A percentile compares a stretch with the other conserved stretches of the same genome.
phyloP scores from a whole-genome alignment of 1,140 invertebrate genomes.

The Sinonovacula constricta region DNA sequence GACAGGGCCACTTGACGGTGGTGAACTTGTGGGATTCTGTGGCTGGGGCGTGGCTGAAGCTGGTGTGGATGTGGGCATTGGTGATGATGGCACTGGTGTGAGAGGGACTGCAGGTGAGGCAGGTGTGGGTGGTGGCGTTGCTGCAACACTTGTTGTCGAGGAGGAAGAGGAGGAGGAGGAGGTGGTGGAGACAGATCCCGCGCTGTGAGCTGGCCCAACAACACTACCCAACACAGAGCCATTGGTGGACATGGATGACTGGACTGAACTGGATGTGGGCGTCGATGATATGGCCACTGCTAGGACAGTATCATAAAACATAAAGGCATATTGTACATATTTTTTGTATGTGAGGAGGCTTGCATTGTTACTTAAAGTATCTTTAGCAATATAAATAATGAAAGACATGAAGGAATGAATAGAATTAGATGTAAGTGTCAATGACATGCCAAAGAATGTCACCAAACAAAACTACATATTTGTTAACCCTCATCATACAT shows the following conservation, averaged over 20 bases:
- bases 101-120: conserved; percentile 43
- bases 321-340: no score
- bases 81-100: conserved; percentile 34
- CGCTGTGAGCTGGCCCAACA: conserved; percentile 1
- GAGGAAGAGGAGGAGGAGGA: conserved; percentile 57
- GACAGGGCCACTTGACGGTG: conserved; percentile 67
- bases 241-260: background rate
- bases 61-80: conserved; percentile 24
- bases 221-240: background rate
- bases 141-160: conserved; percentile 37
- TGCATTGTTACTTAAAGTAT: no score
- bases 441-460: no score
- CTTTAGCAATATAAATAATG: no score
- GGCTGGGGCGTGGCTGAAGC: conserved; percentile 9
- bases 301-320: conserved; percentile 10
- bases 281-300: conserved; percentile 51
- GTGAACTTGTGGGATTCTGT: conserved; percentile 45
- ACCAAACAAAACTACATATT: no score
- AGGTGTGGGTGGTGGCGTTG: conserved; percentile 49
- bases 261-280: conserved; percentile 36
- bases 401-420: no score
- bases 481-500: no score
- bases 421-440: no score
- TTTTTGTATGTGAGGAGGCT: no score
- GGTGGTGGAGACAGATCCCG: conserved; percentile 46